Percentiles rank a stretch among this genome's conserved stretches.
Evolutionary conservation across 2,113 vertebrate species (phyloP).

Genomic region (Condylura cristata): DNA sequence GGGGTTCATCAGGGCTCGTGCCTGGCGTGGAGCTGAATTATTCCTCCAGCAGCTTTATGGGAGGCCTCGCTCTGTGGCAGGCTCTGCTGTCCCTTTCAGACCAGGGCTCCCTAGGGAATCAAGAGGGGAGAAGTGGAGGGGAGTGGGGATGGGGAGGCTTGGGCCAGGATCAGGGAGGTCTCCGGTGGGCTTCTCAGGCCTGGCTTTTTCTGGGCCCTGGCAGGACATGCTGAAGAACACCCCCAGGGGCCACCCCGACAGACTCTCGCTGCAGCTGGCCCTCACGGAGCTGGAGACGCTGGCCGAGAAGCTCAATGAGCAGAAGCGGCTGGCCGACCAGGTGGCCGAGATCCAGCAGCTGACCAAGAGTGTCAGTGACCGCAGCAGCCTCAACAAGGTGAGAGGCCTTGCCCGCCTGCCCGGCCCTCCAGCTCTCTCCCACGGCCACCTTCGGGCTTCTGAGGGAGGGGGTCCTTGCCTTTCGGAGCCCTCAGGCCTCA

Average conservation of each 20-base stretch:
- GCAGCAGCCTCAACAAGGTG: constrained; percentile 94
- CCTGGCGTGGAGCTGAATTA: too few relatives aligned
- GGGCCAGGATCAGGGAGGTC: constrained; percentile 87
- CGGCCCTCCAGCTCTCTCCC: accelerated
- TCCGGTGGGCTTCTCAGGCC: not conserved
- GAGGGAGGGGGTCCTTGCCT: not conserved
- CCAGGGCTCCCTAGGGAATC: accelerated
- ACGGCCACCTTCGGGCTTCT: accelerated
- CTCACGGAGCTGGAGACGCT: constrained; percentile 96
- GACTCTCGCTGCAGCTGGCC: constrained; percentile 95
- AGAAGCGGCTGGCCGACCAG: constrained; percentile 96
- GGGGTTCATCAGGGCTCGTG: accelerated
- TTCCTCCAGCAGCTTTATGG: not conserved
- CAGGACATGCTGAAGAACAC: constrained; percentile 99
- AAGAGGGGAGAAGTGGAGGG: too few relatives aligned
- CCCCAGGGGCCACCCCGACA: constrained; percentile 92
- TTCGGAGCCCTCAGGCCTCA: not conserved
- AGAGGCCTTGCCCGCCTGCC: not conserved
- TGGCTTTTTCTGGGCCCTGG: not conserved
- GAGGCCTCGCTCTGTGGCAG: not conserved
- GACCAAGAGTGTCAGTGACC: constrained; percentile 93
- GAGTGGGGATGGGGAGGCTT: not conserved
- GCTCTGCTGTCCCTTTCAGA: not conserved
- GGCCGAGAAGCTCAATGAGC: constrained; percentile 96
- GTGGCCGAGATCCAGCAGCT: constrained; percentile 96